phyloP scores from a whole-genome alignment of 2,888 invertebrate genomes.

The Drosophila niveifrons region DNA sequence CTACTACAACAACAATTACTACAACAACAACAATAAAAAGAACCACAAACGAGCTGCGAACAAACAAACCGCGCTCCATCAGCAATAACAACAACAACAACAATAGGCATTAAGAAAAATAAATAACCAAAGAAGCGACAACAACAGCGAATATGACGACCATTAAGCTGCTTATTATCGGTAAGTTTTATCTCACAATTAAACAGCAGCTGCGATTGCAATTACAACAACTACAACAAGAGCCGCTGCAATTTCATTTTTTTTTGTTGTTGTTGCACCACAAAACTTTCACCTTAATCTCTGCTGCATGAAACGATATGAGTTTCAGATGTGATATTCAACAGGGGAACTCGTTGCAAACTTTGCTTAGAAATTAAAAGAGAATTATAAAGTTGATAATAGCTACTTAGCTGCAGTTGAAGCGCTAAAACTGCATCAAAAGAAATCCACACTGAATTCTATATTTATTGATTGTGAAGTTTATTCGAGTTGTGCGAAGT shows the following conservation, averaged over 20 bases:
- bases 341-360: not conserved
- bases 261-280: not conserved
- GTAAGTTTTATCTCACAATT: conserved; percentile 82
- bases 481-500: not conserved
- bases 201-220: conserved; percentile 55
- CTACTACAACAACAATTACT: conserved; percentile 24
- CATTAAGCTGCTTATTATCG: conserved; percentile 82
- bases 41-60: conserved; percentile 19
- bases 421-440: not conserved
- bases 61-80: conserved; percentile 15
- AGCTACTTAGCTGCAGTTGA: not conserved
- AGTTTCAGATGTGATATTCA: not conserved
- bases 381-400: not conserved
- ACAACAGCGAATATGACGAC: conserved; percentile 68
- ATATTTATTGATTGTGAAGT: not conserved
- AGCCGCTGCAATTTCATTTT: not conserved
- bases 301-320: not conserved
- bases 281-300: conserved; percentile 17
- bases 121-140: conserved; percentile 10
- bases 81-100: conserved; percentile 24
- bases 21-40: conserved; percentile 23
- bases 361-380: not conserved
- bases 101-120: conserved; percentile 7
- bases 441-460: not conserved
- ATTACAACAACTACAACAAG: conserved; percentile 3